Evolutionary conservation across 2,113 vertebrate genomes (phyloP).

Genomic region (Pteruthius melanotis): DNA sequence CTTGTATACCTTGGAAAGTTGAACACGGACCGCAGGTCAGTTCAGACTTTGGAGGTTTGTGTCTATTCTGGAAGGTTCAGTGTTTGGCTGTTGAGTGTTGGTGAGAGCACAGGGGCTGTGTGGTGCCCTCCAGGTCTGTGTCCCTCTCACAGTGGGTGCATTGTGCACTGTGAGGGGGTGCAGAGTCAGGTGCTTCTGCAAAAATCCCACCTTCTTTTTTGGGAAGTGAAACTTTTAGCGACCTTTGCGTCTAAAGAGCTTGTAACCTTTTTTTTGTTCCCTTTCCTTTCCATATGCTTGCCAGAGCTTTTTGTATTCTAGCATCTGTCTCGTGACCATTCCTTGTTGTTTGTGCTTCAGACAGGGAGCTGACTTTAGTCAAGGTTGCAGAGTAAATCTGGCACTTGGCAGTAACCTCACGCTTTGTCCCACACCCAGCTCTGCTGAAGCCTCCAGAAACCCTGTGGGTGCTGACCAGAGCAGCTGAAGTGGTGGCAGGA

Average conservation of each 20-base stretch:
- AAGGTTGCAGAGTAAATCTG: background rate
- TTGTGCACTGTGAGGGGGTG: background rate
- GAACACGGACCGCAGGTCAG: background rate
- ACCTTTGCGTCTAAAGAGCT: background rate
- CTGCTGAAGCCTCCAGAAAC: background rate
- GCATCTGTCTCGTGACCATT: background rate
- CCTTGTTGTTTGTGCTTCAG: background rate
- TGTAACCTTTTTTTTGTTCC: no score
- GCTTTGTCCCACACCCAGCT: background rate
- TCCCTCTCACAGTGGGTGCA: background rate
- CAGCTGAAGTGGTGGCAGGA: background rate
- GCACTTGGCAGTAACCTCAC: background rate
- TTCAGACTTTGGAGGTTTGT: background rate
- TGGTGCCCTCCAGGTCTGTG: background rate
- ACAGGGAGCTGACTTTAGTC: background rate
- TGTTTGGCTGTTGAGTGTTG: background rate
- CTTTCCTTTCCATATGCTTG: background rate
- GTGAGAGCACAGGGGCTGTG: background rate
- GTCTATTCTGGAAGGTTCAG: background rate
- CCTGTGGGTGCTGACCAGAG: background rate
- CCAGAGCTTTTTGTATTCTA: background rate
- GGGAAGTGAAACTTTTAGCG: background rate
- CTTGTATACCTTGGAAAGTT: accelerated
- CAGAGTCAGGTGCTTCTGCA: background rate
- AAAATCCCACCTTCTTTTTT: background rate